Percentiles rank a stretch among this genome's conserved stretches.
Evolutionary conservation across 2,113 vertebrate genomes (phyloP).

Genomic region (Callaeas wilsoni): DNA sequence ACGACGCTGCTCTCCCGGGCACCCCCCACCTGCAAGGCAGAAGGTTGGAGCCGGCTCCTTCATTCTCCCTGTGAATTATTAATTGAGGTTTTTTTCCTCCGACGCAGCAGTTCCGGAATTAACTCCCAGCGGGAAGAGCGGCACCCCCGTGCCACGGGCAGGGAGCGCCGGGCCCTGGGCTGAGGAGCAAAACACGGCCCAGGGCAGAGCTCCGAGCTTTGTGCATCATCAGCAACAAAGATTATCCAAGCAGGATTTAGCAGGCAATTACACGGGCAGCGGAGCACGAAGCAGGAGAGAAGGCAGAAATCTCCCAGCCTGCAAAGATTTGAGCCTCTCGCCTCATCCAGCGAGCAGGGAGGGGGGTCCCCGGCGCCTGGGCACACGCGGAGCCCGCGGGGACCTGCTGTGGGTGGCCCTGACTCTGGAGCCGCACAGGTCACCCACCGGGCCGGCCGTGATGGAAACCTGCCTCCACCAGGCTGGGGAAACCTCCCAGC

Average conservation of each 20-base stretch:
- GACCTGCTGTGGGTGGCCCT: background rate
- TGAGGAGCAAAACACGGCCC: background rate
- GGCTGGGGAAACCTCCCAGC: background rate
- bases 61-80: slow-evolving; percentile 45
- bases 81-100: background rate
- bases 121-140: background rate
- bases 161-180: background rate
- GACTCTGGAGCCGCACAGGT: background rate
- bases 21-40: background rate
- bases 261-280: background rate
- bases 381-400: background rate
- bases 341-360: rapidly evolving
- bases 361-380: background rate
- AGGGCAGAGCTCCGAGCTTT: background rate
- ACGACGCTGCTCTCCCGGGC: background rate
- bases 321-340: background rate
- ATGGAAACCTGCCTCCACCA: rapidly evolving
- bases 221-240: background rate
- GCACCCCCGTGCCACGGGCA: background rate
- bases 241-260: background rate
- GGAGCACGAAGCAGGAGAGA: background rate
- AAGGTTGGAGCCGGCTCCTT: background rate
- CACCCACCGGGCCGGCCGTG: background rate
- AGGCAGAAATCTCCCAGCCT: slow-evolving; percentile 6
- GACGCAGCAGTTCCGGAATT: background rate